Evolutionary conservation across 2,113 vertebrate species (phyloP).

Genomic region (Pseudorhombus dupliciocellatus): DNA sequence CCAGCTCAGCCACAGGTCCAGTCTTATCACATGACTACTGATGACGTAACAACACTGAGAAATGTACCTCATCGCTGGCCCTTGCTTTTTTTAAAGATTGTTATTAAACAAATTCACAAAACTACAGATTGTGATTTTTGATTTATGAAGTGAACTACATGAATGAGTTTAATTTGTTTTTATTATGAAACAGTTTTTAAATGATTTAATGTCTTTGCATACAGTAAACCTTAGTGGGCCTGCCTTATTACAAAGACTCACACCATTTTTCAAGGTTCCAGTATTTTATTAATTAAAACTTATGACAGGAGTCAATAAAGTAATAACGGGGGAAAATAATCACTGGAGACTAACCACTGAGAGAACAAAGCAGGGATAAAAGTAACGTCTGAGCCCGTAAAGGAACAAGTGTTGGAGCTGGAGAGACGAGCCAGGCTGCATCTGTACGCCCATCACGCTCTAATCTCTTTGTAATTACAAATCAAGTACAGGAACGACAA

Average conservation of each 20-base stretch:
- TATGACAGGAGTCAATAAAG: constrained; percentile 52
- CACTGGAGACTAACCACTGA: constrained; percentile 33
- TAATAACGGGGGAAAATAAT: constrained; percentile 51
- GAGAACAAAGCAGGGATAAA: constrained; percentile 49
- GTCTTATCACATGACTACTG: constrained; percentile 2
- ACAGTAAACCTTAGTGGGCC: too few relatives aligned
- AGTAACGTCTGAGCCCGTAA: constrained; percentile 16
- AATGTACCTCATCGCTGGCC: neutral
- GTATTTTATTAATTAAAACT: constrained; percentile 71
- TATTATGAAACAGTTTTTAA: too few relatives aligned
- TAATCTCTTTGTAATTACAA: constrained; percentile 38
- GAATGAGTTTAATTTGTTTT: neutral
- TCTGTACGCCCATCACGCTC: constrained; percentile 24
- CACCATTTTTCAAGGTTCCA: constrained; percentile 20
- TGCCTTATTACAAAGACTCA: neutral
- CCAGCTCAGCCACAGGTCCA: neutral
- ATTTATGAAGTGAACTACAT: neutral
- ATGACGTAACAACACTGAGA: constrained; percentile 2
- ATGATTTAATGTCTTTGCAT: too few relatives aligned
- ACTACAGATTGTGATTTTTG: neutral
- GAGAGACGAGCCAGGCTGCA: constrained; percentile 22
- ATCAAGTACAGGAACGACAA: constrained; percentile 41
- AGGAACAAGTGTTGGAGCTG: constrained; percentile 9
- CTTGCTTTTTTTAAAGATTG: constrained; percentile 1
- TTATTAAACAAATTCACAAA: constrained; percentile 33